These are phyloP conservation scores for Aphelocoma californica DNA, from an alignment of 2,797 vertebrate species.

Conservation along the genomic window DNA sequence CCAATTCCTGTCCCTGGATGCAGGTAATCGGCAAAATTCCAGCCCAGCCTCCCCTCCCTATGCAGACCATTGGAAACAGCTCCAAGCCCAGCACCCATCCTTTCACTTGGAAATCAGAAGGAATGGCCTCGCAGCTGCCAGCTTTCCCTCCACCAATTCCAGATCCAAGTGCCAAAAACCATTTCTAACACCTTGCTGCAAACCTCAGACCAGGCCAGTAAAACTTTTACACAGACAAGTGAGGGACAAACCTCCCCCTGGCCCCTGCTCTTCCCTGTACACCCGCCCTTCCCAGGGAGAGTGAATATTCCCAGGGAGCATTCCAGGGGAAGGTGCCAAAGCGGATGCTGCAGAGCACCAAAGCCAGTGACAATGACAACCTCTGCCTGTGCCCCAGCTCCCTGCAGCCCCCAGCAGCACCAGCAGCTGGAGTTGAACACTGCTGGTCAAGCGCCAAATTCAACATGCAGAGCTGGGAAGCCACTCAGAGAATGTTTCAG, in stretches of 20 bases:
- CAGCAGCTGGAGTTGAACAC: neutral
- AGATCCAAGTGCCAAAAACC: neutral
- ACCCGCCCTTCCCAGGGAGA: rapidly evolving
- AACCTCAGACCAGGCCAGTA: neutral
- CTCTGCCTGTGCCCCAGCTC: neutral
- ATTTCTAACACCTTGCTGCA: neutral
- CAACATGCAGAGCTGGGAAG: neutral
- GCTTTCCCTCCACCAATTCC: neutral
- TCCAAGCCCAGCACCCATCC: neutral
- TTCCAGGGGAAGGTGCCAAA: neutral
- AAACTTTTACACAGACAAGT: neutral
- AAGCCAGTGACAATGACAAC: neutral
- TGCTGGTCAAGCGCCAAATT: neutral
- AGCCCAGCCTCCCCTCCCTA: neutral
- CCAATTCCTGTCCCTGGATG: too few species aligned
- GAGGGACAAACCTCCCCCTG: neutral
- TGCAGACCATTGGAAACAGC: rapidly evolving
- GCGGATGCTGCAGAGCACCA: neutral
- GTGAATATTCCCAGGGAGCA: neutral
- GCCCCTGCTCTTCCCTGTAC: neutral
- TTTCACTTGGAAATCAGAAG: neutral
- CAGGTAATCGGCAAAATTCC: neutral
- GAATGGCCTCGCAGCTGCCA: neutral
- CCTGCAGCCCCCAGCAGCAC: neutral
- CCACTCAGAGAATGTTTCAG: neutral